Percentiles rank a stretch among this genome's conserved stretches.
Conservation (phyloP, 2,888 invertebrate genomes). For the Drosophila lutescens region DNA sequence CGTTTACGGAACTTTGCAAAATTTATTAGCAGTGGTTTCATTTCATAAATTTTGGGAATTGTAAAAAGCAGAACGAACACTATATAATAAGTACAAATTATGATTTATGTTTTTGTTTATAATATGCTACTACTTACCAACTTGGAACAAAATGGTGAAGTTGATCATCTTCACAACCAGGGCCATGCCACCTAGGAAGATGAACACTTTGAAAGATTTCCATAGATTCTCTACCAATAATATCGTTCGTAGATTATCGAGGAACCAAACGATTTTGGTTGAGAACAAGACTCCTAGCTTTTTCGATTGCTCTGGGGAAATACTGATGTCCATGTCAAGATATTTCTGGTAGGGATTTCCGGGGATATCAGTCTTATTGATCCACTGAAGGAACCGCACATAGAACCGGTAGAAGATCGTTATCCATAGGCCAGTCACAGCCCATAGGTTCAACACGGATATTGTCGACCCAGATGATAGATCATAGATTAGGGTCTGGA, state of each 20-base stretch:
- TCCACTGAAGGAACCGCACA: conserved; percentile 28
- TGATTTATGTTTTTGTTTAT: not conserved
- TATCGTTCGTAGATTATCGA: not conserved
- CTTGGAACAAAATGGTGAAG: conserved; percentile 28
- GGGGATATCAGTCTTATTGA: not conserved
- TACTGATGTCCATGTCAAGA: conserved; percentile 26
- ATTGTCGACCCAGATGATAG: conserved; percentile 43
- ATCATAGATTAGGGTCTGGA: conserved; percentile 48
- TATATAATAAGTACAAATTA: not conserved
- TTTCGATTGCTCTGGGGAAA: not conserved
- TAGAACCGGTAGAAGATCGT: conserved; percentile 44
- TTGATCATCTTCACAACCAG: not conserved
- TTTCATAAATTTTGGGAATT: conserved; percentile 54
- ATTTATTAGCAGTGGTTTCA: conserved; percentile 36
- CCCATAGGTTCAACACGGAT: conserved; percentile 54
- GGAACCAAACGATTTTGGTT: not conserved
- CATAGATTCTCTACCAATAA: not conserved
- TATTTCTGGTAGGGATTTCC: conserved; percentile 47
- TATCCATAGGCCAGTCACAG: conserved; percentile 21
- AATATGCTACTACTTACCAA: conserved; percentile 31
- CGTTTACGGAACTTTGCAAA: conserved; percentile 16
- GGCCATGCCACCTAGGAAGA: not conserved
- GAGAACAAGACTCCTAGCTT: not conserved
- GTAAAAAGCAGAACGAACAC: conserved; percentile 52
- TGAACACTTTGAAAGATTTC: conserved; percentile 5